Conservation (phyloP, 2,113 vertebrate genomes). For the Rhinoderma darwinii region DNA sequence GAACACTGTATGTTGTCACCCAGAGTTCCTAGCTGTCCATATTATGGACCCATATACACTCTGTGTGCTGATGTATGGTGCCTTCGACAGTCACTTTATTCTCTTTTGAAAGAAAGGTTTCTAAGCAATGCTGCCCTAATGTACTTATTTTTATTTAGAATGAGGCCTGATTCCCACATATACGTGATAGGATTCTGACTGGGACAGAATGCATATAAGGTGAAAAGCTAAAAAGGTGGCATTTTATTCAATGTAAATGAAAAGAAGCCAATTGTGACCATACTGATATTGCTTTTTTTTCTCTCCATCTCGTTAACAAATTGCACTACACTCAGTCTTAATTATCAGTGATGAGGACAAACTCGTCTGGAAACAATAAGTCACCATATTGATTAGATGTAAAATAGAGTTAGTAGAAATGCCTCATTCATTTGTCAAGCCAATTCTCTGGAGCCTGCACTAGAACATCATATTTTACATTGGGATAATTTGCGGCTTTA, state of each 20-base stretch:
- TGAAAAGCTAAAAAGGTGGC: neutral
- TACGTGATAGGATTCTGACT: too few species aligned
- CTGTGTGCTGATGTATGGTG: too few species aligned
- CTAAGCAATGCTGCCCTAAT: too few species aligned
- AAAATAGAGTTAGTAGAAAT: constrained; percentile 48
- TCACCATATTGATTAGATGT: constrained; percentile 54
- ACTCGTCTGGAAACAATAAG: constrained; percentile 50
- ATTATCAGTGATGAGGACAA: constrained; percentile 39
- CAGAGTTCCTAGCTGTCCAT: too few species aligned
- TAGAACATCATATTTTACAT: neutral
- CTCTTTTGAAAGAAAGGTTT: too few species aligned
- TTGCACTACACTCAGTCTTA: constrained; percentile 37
- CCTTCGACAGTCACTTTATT: too few species aligned
- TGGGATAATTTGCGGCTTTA: neutral
- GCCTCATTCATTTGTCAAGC: constrained; percentile 12
- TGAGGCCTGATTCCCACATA: too few species aligned
- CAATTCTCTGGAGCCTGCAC: neutral
- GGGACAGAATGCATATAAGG: neutral
- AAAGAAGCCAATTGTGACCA: neutral
- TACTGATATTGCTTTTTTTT: constrained; percentile 15
- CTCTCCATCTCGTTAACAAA: constrained; percentile 52
- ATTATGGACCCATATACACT: too few species aligned
- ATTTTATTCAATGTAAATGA: neutral
- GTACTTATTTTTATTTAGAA: too few species aligned
- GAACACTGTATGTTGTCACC: too few species aligned